Evolutionary conservation across 2,113 vertebrate genomes (phyloP).

Genomic region (Stigmatopora argus): DNA sequence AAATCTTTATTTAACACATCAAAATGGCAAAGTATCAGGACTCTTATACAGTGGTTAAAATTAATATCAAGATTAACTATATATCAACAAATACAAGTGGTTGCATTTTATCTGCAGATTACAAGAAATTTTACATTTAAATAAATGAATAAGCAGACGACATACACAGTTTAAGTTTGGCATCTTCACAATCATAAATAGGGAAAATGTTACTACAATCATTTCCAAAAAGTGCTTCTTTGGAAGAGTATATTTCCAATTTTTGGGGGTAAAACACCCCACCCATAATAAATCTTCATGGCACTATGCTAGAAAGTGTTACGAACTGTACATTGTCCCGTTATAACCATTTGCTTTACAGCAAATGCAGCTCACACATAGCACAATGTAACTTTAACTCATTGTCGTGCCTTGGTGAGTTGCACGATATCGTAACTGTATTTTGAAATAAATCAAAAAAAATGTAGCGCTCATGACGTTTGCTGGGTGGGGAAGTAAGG

Average conservation of each 20-base stretch:
- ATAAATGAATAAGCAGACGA: conserved; percentile 54
- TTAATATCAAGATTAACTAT: conserved; percentile 55
- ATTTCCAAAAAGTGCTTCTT: conserved; percentile 65
- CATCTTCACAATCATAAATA: conserved; percentile 58
- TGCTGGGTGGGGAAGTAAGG: conserved; percentile 61
- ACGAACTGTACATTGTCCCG: conserved; percentile 34
- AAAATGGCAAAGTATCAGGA: conserved; percentile 61
- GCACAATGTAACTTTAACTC: conserved; percentile 44
- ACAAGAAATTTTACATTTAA: conserved; percentile 37
- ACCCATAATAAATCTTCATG: conserved; percentile 45
- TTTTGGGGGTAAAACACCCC: background rate
- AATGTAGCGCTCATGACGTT: conserved; percentile 38
- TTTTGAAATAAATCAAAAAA: conserved; percentile 5
- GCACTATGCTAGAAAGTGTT: conserved; percentile 49
- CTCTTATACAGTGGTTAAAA: conserved; percentile 55
- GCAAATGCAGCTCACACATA: conserved; percentile 41
- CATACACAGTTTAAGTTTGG: conserved; percentile 58
- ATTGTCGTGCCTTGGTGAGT: conserved; percentile 17
- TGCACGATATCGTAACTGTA: conserved; percentile 14
- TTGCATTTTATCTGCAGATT: conserved; percentile 28
- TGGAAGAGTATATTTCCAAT: background rate
- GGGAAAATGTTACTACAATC: conserved; percentile 64
- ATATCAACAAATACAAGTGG: conserved; percentile 52
- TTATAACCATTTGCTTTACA: conserved; percentile 36
- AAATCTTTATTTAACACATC: conserved; percentile 62